Percentiles rank a stretch among this genome's conserved stretches.
phyloP scores from a whole-genome alignment of 2,888 invertebrate species.

The Hirtodrosophila alboralis region DNA sequence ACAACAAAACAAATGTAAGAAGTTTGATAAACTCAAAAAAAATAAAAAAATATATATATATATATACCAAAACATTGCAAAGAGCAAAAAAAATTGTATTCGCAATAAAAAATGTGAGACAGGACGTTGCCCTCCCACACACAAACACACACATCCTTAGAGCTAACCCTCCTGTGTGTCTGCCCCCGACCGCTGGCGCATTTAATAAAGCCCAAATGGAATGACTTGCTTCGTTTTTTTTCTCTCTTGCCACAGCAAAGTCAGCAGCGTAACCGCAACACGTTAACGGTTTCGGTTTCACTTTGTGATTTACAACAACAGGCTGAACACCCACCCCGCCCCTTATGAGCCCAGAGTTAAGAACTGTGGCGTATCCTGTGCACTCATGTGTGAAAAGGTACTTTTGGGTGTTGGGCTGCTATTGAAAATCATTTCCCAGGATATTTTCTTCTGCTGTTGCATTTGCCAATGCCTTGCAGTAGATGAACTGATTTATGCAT shows the following conservation, averaged over 20 bases:
- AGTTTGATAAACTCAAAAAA: conserved; percentile 71
- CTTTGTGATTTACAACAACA: conserved; percentile 69
- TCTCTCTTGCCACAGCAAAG: conserved; percentile 51
- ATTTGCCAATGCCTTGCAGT: conserved; percentile 34
- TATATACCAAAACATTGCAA: conserved; percentile 2
- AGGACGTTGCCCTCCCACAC: conserved; percentile 60
- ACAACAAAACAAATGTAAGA: conserved; percentile 74
- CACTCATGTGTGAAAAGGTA: conserved; percentile 79
- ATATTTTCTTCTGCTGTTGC: conserved; percentile 47
- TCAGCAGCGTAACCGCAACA: conserved; percentile 76
- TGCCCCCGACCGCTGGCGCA: conserved; percentile 49
- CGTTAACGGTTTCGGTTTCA: conserved; percentile 81
- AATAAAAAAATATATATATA: too few species aligned
- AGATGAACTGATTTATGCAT: background rate
- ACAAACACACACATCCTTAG: conserved; percentile 11
- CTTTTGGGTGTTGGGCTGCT: conserved; percentile 47
- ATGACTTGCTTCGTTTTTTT: conserved; percentile 61
- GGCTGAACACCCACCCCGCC: conserved; percentile 21
- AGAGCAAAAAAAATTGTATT: conserved; percentile 39
- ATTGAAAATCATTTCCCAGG: conserved; percentile 36
- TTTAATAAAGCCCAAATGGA: conserved; percentile 80
- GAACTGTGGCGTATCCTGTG: conserved; percentile 31
- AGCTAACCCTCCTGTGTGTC: conserved; percentile 31
- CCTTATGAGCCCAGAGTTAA: background rate
- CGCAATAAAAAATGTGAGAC: conserved; percentile 71